Percentiles rank a stretch among this genome's conserved stretches.
phyloP scores from a whole-genome alignment of 2,113 vertebrate genomes.

The Bungarus multicinctus region DNA sequence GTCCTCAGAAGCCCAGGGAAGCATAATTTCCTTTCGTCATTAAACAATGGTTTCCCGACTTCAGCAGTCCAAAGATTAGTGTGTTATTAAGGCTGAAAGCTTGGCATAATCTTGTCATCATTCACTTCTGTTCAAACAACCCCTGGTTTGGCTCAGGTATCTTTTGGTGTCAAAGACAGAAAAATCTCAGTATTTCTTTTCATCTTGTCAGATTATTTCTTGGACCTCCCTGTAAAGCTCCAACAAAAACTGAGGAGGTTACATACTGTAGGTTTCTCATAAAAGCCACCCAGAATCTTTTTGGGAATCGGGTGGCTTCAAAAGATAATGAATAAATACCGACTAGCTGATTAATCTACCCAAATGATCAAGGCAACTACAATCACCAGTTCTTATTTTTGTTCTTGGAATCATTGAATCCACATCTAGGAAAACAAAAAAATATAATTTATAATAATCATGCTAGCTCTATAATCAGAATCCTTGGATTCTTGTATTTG shows the following conservation, averaged over 20 bases:
- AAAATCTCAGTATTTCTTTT: slow-evolving; percentile 45
- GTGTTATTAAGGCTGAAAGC: slow-evolving; percentile 59
- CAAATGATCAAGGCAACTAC: not conserved
- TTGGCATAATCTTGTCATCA: slow-evolving; percentile 54
- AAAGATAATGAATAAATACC: slow-evolving; percentile 51
- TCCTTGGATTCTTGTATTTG: not conserved
- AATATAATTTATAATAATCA: not conserved
- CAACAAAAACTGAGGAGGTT: not conserved
- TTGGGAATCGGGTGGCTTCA: not conserved
- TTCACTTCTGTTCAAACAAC: slow-evolving; percentile 52
- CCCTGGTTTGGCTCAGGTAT: slow-evolving; percentile 53
- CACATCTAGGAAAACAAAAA: not conserved
- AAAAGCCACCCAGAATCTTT: not conserved
- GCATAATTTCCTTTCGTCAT: slow-evolving; percentile 39
- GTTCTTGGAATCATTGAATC: not conserved
- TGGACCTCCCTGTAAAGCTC: slow-evolving; percentile 5
- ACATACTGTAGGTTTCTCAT: slow-evolving; percentile 22
- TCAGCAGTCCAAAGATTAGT: slow-evolving; percentile 56
- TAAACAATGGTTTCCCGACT: slow-evolving; percentile 57
- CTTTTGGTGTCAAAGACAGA: slow-evolving; percentile 47
- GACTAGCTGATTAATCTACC: not conserved
- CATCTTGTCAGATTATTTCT: slow-evolving; percentile 43
- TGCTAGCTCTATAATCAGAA: not conserved
- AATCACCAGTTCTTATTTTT: not conserved
- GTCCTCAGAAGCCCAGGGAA: not conserved